A percentile compares a stretch with the other conserved stretches of the same genome.
These are phyloP conservation scores for Galaxea fascicularis DNA, from an alignment of 92 coral and sea anemone genomes.

Conservation along the genomic window DNA sequence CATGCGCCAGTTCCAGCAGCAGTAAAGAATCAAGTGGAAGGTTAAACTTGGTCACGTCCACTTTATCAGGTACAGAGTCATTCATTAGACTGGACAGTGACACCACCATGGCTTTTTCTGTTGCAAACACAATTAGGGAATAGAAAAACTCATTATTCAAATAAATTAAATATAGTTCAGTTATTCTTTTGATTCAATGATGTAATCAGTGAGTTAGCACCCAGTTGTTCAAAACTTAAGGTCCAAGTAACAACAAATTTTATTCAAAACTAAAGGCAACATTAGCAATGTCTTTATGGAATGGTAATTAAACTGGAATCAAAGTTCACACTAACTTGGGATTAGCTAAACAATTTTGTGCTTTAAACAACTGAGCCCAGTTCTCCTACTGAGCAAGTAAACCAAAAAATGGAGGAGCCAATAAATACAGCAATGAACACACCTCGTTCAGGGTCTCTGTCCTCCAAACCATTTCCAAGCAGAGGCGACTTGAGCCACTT, in stretches of 20 bases:
- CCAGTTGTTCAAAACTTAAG: too few species aligned
- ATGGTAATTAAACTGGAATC: too few species aligned
- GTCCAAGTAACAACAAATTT: too few species aligned
- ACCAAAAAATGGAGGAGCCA: not conserved
- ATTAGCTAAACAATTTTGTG: not conserved
- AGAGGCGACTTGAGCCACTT: constrained; percentile 84
- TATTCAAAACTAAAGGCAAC: too few species aligned
- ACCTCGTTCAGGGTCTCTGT: constrained; percentile 82
- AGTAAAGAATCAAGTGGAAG: constrained; percentile 73
- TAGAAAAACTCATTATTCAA: not conserved
- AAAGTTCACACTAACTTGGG: too few species aligned
- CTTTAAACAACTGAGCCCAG: too few species aligned
- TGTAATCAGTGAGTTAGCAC: too few species aligned
- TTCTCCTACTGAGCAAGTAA: too few species aligned
- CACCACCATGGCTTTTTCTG: constrained; percentile 81
- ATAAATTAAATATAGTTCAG: not conserved
- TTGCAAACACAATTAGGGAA: not conserved
- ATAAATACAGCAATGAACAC: not conserved
- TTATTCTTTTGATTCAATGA: not conserved
- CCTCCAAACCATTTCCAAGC: constrained; percentile 80
- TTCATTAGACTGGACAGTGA: constrained; percentile 74
- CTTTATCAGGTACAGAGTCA: constrained; percentile 76
- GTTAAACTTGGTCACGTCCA: constrained; percentile 70
- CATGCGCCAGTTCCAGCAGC: constrained; percentile 81
- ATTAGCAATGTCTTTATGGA: too few species aligned